Percentiles rank a stretch among this genome's conserved stretches.
Evolutionary conservation across 2,888 invertebrate genomes (phyloP).

Genomic region (Lasius fuliginosus): DNA sequence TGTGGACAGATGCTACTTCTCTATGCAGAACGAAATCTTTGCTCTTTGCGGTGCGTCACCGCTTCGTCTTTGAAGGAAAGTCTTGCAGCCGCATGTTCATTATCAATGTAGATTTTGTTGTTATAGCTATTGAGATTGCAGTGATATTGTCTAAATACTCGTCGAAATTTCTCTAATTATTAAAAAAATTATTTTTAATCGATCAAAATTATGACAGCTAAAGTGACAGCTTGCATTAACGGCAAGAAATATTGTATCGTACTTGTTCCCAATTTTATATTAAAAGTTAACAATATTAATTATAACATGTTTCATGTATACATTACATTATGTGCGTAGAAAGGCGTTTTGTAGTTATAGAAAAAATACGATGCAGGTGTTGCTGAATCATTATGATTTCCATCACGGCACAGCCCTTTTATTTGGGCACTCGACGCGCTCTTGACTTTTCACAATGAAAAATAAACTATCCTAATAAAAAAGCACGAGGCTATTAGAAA

Average conservation of each 20-base stretch:
- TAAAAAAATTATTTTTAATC: not conserved
- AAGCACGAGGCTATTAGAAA: slow-evolving; percentile 47
- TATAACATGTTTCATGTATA: not conserved
- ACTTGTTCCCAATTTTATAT: not conserved
- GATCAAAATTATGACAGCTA: not conserved
- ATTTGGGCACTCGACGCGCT: slow-evolving; percentile 43
- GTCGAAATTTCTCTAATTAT: not conserved
- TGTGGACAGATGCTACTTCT: slow-evolving; percentile 75
- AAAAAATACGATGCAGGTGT: slow-evolving; percentile 25
- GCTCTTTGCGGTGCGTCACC: slow-evolving; percentile 66
- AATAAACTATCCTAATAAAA: slow-evolving; percentile 22
- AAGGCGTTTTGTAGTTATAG: slow-evolving; percentile 4
- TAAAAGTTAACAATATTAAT: not conserved
- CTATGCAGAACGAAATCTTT: slow-evolving; percentile 76
- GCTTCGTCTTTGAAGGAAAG: slow-evolving; percentile 63
- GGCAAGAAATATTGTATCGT: not conserved
- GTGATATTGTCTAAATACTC: slow-evolving; percentile 12
- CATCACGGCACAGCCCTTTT: slow-evolving; percentile 32
- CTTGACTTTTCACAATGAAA: not conserved
- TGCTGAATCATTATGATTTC: slow-evolving; percentile 57
- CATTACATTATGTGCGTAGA: not conserved
- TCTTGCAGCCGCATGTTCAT: slow-evolving; percentile 74
- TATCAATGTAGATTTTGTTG: slow-evolving; percentile 71
- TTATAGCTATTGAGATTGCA: slow-evolving; percentile 59
- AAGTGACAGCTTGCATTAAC: not conserved